Evolutionary conservation across 2,797 vertebrate genomes (phyloP).

Genomic region (Hippoglossus hippoglossus): DNA sequence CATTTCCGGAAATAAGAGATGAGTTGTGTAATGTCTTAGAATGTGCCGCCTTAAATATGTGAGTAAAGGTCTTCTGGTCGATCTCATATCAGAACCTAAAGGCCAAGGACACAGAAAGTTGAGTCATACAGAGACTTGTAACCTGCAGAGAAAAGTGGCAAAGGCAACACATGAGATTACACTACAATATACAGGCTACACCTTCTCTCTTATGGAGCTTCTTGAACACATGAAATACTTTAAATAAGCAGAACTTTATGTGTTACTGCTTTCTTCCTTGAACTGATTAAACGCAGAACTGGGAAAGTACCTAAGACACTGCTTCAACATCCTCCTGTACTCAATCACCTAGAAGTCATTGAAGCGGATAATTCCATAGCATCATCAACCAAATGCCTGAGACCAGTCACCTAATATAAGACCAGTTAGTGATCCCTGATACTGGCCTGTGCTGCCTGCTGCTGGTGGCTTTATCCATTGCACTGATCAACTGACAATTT

Average conservation of each 20-base stretch:
- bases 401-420: too few relatives aligned
- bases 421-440: background rate
- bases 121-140: background rate
- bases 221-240: too few relatives aligned
- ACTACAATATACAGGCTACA: too few relatives aligned
- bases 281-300: background rate
- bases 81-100: background rate
- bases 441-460: slow-evolving; percentile 22
- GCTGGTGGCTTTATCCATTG: slow-evolving; percentile 15
- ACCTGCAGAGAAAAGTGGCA: background rate
- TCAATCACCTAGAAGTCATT: background rate
- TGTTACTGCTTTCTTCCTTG: background rate
- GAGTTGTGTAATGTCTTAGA: background rate
- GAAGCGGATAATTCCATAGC: background rate
- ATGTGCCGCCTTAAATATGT: background rate
- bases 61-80: background rate
- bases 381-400: background rate
- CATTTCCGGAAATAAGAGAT: slow-evolving; percentile 13
- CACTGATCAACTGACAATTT: slow-evolving; percentile 1
- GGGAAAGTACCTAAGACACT: background rate
- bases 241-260: background rate
- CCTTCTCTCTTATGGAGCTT: too few relatives aligned
- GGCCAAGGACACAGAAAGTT: background rate
- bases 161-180: background rate
- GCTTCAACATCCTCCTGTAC: background rate